These are phyloP conservation scores for Sipunculus nudus DNA, from an alignment of 2,888 invertebrate genomes.

Conservation along the genomic window DNA sequence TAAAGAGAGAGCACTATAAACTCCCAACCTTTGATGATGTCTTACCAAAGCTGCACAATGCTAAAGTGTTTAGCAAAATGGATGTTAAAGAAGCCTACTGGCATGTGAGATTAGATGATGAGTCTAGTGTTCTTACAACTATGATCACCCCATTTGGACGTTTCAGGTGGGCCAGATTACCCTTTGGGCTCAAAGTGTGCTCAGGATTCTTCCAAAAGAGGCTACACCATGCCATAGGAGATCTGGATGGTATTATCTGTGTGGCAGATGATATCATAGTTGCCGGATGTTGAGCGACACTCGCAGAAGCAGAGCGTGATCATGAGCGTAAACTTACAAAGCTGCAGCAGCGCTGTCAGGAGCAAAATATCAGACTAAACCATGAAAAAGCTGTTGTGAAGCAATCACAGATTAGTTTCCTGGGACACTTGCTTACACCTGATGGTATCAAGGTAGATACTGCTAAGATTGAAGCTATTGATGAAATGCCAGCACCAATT, in stretches of 20 bases:
- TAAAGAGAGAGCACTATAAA: slow-evolving; percentile 13
- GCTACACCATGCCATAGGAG: slow-evolving; percentile 14
- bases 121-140: slow-evolving; percentile 19
- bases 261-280: slow-evolving; percentile 20
- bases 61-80: slow-evolving; percentile 12
- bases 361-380: background rate
- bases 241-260: slow-evolving; percentile 4
- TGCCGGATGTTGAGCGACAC: too few species aligned
- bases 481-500: too few species aligned
- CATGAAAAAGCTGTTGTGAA: too few species aligned
- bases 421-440: too few species aligned
- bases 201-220: slow-evolving; percentile 16
- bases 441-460: too few species aligned
- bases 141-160: slow-evolving; percentile 18
- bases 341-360: too few species aligned
- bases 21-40: slow-evolving; percentile 22
- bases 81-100: slow-evolving; percentile 17
- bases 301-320: too few species aligned
- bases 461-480: too few species aligned
- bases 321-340: too few species aligned
- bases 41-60: slow-evolving; percentile 13
- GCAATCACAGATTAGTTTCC: too few species aligned
- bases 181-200: slow-evolving; percentile 14
- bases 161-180: slow-evolving; percentile 14
- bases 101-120: slow-evolving; percentile 10